phyloP scores from a whole-genome alignment of 2,113 vertebrate genomes.

The Mus spicilegus region DNA sequence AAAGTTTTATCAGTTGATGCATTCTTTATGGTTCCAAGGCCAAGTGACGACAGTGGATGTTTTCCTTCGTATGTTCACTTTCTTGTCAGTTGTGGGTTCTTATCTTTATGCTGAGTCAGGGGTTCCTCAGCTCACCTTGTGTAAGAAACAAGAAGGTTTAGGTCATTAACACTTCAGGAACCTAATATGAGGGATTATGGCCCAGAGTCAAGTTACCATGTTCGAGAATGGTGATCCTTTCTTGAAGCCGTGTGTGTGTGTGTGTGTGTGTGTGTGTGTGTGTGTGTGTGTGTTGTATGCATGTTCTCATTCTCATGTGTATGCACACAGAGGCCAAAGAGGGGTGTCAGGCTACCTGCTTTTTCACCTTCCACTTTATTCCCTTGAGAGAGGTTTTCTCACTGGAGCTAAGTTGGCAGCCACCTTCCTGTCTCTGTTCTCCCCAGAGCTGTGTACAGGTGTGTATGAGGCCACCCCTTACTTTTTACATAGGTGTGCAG shows the following conservation, averaged over 20 bases:
- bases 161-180: background rate
- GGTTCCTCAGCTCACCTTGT: background rate
- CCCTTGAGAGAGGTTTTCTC: background rate
- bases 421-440: background rate
- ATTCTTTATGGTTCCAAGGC: background rate
- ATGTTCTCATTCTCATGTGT: too few species aligned
- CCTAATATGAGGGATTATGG: background rate
- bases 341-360: background rate
- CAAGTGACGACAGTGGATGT: background rate
- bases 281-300: background rate
- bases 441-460: too few species aligned
- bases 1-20: background rate
- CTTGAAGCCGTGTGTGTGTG: background rate
- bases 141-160: background rate
- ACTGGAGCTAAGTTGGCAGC: background rate
- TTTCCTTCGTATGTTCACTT: background rate
- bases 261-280: background rate
- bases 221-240: background rate
- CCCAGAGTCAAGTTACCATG: background rate
- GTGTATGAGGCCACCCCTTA: background rate
- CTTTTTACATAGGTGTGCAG: background rate
- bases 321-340: background rate
- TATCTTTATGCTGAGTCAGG: background rate
- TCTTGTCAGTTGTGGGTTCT: background rate
- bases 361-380: background rate